Evolutionary conservation across 2,888 invertebrate genomes (phyloP).

Genomic region (Helleia helle): DNA sequence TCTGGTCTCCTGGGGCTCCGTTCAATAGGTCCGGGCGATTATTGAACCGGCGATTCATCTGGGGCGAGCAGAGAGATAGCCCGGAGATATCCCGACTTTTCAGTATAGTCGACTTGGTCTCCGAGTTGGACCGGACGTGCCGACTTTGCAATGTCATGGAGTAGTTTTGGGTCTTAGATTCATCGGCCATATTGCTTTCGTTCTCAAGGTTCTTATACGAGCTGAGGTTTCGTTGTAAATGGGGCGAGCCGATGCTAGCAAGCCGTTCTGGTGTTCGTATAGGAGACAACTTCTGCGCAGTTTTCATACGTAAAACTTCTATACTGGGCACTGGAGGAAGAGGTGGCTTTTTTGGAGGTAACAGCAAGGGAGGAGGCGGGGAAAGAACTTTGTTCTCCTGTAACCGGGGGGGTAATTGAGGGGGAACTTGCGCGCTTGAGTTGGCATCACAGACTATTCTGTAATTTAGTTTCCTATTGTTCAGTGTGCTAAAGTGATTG

Average conservation of each 20-base stretch:
- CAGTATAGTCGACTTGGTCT: conserved; percentile 61
- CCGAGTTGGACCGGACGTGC: conserved; percentile 61
- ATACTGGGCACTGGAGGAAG: conserved; percentile 80
- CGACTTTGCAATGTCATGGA: conserved; percentile 56
- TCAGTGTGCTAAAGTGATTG: conserved; percentile 61
- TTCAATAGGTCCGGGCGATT: conserved; percentile 58
- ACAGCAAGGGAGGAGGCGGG: conserved; percentile 66
- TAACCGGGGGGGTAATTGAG: conserved; percentile 68
- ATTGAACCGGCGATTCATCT: conserved; percentile 66
- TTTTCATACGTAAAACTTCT: conserved; percentile 74
- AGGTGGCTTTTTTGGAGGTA: conserved; percentile 82
- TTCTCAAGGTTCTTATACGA: conserved; percentile 74
- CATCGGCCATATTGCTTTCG: conserved; percentile 53
- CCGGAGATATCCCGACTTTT: conserved; percentile 62
- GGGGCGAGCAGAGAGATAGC: conserved; percentile 69
- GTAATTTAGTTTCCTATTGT: conserved; percentile 58
- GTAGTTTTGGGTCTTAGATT: conserved; percentile 43
- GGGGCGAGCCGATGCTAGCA: conserved; percentile 77
- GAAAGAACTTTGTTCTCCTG: conserved; percentile 44
- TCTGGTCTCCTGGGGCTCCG: conserved; percentile 53
- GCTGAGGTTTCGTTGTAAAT: conserved; percentile 74
- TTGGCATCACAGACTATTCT: conserved; percentile 62
- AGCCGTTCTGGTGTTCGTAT: conserved; percentile 64
- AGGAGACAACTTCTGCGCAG: conserved; percentile 50
- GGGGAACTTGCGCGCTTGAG: conserved; percentile 51